Evolutionary conservation across 1,140 invertebrate species (phyloP), one percentile per base, ranked within the genome.

Genomic region (Palaemon carinicauda): DNA sequence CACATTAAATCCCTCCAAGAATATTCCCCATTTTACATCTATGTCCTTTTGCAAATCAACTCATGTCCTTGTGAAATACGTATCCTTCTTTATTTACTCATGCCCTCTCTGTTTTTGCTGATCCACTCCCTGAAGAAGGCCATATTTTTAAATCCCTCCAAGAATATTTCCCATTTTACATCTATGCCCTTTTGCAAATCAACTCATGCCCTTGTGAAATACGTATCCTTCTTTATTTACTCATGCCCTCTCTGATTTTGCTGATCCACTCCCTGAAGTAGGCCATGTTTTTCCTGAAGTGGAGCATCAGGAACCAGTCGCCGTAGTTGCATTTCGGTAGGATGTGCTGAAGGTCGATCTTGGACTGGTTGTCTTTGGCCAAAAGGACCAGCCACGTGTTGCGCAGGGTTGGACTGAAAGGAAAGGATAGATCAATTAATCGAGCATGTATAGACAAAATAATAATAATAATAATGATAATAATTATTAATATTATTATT

Each of bases 211-310:
- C n/a, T 27, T 9, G 2, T 27, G 10, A 7, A 50, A 33, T 73
- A 33, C 54, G 15, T 88, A 5, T 52, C 87, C 52, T 2, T 33
- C 54, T 27, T 90, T 98, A 99, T 91, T 99, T 99, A 92, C 99
- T 99, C 90, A 96, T 99, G 88, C 96, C 96, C 0, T 99, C 99
- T 92, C 95, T 94, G 7, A 95, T 97, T 87, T 98, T 99, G 90
- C 95, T 97, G n/a, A 97, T 98, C 93, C 93, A 99, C 56, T 98
- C 99, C 92, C 92, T 98, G 84, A 99, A 99, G 91, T 99, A 99
- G 91, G 99, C 98, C 15, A 91, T 99, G 33, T 98, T 99, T 10
- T 41, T 82, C 78, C 74, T 60, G 75, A 85, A 88, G 69, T 87
- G 75, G 54, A 74, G 80, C 17, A 89, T 33, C 27, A 87, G 83